Base-by-base conservation (phyloP, 2,113 vertebrate species). In the Rhinolophus ferrumequinum region DNA sequence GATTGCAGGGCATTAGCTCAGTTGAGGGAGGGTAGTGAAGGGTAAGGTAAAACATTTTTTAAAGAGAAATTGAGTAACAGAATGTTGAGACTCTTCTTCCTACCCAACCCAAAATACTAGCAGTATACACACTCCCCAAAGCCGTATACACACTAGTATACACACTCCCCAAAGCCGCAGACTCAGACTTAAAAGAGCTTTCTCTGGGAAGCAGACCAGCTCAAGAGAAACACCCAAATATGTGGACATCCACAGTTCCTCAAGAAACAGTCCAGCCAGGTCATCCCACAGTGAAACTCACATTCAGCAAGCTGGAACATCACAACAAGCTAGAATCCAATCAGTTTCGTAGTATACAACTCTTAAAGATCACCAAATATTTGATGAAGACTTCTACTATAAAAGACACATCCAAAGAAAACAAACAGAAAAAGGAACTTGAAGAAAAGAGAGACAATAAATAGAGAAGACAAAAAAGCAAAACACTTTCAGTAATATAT, bases 21-120 rank as follows among this genome's bases (percentile, higher is more conserved):
- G 67, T 33, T 41, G 30, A 35, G 30, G 38, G 41, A 69, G 13
- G n/a, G 44, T 35, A 33, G 38, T 21, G 11, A 12, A 28, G 30
- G 3, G 13, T 56, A 62, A 92, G 10, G 60, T 88, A 92, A 95
- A 76, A 73, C 28, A 76, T 8, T 76, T 70, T 76, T 93, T 41
- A 69, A 88, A 44, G 35, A 38, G 28, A 52, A 19, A 54, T 1
- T 84, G 11, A 72, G 62, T 88, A 93, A 70, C 30, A 79, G 41
- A 44, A 95, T 64, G 9, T 50, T 88, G 83, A 64, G 85, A 89
- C 5, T 77, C 60, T 77, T 93, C 85, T 76, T 92, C 38, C 76
- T 54, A 88, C 24, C 15, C 30, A 64, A 21, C 56, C 54, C 54
- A 84, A 89, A 83, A 89, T 56, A 62, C 35, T 60, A 79, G 16